Base-by-base conservation (phyloP, 2,888 invertebrate species). In the Drosophila paranaensis region DNA sequence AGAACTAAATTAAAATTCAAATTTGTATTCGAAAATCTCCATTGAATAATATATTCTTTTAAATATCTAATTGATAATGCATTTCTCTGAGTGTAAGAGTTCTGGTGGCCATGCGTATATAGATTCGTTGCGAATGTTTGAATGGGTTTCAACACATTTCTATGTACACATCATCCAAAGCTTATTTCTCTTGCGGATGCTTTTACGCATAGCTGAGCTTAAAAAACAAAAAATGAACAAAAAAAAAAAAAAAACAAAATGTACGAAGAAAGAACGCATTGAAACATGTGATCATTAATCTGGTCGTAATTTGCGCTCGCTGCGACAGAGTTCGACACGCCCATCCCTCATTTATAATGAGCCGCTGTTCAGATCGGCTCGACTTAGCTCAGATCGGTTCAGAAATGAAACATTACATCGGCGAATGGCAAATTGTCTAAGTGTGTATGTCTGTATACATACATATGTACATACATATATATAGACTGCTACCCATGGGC, bases 221-320 rank as follows among this genome's bases (percentile, higher is more conserved):
- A 58, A 72, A 61, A 60, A 76, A 60, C 33, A 33, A 48, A 39
- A 39, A 64, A 20, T 2, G 20, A 20, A 39, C 33, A 64, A 51
- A 43, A 40, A 53, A 35, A 4, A 33, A 48, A 46, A 45, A 14
- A 9, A 46, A 46, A 46, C 27, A 20, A 60, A 45, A 60, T 53
- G 46, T 51, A 60, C 39, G 65, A 71, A 79, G 75, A 79, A 81
- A 62, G 67, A 78, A 67, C 79, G 64, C 78, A 81, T 81, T 77
- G 77, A 82, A 82, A 83, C 73, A 83, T 84, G 84, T 79, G 79
- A 81, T 81, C 74, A 83, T 78, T 80, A 82, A 79, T 79, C 79
- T 79, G 82, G 60, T 79, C 75, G 79, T 82, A 81, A 81, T 79
- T 79, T 79, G 79, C 79, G 79, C 76, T 66, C 46, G 57, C 81